Conservation (phyloP, 1,140 invertebrate species). For the Atta colombica region DNA sequence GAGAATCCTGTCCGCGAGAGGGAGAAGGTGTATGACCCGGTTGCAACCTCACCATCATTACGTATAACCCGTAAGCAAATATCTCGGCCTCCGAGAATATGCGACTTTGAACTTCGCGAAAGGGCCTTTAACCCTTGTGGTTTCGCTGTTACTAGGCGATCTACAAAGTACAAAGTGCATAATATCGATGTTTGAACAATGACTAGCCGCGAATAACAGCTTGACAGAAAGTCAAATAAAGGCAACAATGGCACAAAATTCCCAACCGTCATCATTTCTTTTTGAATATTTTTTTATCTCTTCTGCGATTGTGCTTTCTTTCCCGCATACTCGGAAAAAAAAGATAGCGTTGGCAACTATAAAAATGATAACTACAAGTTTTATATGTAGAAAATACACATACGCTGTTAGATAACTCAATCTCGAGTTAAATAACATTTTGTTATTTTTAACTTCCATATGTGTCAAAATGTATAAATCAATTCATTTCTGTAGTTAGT, state of each 20-base stretch:
- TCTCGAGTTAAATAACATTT: no score
- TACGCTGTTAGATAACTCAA: no score
- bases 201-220: background rate
- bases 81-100: conserved; percentile 12
- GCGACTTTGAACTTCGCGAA: conserved; percentile 28
- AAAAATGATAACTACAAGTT: no score
- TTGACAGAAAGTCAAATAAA: background rate
- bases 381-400: no score
- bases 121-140: conserved; percentile 18
- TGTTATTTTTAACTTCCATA: no score
- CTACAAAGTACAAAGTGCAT: conserved; percentile 1
- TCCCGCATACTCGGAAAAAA: background rate
- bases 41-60: conserved; percentile 56
- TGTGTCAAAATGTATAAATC: no score
- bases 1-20: conserved; percentile 47
- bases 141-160: background rate
- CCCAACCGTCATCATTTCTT: no score
- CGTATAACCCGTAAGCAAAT: conserved; percentile 14
- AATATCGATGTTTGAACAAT: background rate
- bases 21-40: conserved; percentile 67
- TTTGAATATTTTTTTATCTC: background rate
- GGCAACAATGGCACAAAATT: background rate
- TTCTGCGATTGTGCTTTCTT: background rate
- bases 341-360: no score
- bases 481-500: no score